Evolutionary conservation across 1,140 invertebrate species (phyloP), one percentile per base, ranked within the genome.

Genomic region (Diorhabda sublineata): DNA sequence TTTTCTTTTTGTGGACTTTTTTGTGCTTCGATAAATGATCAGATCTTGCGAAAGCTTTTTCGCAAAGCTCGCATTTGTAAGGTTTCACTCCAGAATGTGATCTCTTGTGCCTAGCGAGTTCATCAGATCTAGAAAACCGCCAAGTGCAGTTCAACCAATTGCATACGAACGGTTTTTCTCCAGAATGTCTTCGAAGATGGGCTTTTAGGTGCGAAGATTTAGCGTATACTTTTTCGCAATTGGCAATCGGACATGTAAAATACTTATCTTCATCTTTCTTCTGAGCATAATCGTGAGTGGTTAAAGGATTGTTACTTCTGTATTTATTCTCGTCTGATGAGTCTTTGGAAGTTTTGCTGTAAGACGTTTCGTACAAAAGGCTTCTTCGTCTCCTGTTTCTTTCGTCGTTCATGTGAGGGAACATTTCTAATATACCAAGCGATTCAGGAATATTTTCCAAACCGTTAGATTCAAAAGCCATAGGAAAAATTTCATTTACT

Each of bases 121-220:
- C 96, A 77, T 98, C 96, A 0, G 95, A 97, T 56, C 96, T 84
- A 3, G 94, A 96, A 83, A 98, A 98, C 68, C 91, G 87, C 96
- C 96, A 98, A 5, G 87, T 88, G 81, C 96, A 98, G n/a, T 90
- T 92, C 2, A 89, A 84, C 96, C 96, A 98, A 60, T 90, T 92
- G 79, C 91, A 93, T 3, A 85, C 84, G 77, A 98, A 98, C 0
- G 96, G 96, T 78, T 98, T 98, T 81, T 98, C 95, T 1, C 96
- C 96, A 2, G 95, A 94, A 81, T 98, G 96, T 7, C 96, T 86
- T 2, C 96, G 85, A 61, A 97, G 81, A 79, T 98, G 97, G 2
- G 96, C 95, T 78, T 97, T 96, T 41, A 98, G 85, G 81, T 98
- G 96, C 5, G 94, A 96, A 11, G 92, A 91, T 81, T 98, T 98